Evolutionary conservation across 2,888 invertebrate species (phyloP).

Genomic region (Eulithis testata): DNA sequence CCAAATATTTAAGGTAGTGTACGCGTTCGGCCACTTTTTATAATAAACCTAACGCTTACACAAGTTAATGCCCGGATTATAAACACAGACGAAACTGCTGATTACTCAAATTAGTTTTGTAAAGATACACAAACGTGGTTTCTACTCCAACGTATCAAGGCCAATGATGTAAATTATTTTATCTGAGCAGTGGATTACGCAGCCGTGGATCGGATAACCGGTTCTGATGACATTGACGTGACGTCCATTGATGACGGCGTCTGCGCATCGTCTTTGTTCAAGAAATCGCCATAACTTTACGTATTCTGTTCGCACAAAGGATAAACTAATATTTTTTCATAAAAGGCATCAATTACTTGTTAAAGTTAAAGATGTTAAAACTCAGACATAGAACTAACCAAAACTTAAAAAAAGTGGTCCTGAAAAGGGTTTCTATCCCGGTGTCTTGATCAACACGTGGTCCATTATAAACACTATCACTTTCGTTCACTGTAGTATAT

Average conservation of each 20-base stretch:
- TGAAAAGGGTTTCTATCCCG: conserved; percentile 45
- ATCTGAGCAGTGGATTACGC: conserved; percentile 40
- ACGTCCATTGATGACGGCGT: conserved; percentile 31
- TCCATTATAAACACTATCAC: conserved; percentile 72
- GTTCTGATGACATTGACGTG: conserved; percentile 51
- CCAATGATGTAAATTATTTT: conserved; percentile 41
- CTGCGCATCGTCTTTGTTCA: conserved; percentile 38
- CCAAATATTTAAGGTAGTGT: neutral
- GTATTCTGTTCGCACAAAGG: conserved; percentile 4
- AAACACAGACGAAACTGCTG: conserved; percentile 26
- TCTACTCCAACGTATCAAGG: conserved; percentile 38
- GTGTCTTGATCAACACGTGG: conserved; percentile 54
- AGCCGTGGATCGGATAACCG: conserved; percentile 42
- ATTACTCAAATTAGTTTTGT: conserved; percentile 30
- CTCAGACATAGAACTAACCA: conserved; percentile 36
- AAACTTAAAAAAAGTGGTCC: conserved; percentile 10
- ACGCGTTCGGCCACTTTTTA: conserved; percentile 8
- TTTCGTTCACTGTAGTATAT: conserved; percentile 60
- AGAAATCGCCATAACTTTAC: conserved; percentile 16
- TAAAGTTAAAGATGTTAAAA: neutral
- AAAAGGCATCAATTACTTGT: conserved; percentile 1
- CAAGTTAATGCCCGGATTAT: neutral
- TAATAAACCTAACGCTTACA: conserved; percentile 11
- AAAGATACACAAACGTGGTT: conserved; percentile 37
- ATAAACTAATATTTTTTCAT: neutral